Evolutionary conservation across 2,797 vertebrate genomes (phyloP), one percentile per base, ranked within the genome.

Genomic region (Eptatretus atami): DNA sequence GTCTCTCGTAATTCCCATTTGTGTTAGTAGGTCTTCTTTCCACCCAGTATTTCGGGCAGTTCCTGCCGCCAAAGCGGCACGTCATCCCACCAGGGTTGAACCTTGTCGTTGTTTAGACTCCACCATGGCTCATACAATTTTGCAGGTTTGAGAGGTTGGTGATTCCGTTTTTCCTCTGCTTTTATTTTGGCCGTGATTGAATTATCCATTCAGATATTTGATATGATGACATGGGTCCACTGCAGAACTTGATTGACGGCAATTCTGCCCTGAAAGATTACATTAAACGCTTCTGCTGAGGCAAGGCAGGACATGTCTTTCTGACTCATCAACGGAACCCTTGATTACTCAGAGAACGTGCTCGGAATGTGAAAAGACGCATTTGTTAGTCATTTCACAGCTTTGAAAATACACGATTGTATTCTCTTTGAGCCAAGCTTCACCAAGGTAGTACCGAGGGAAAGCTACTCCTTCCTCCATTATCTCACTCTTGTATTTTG

Each of bases 11-110:
- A 11, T 54, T 52, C 61, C 69, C 65, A 67, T 6, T 71, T 69
- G 67, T 25, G 71, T 68, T 67, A n/a, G 1, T 64, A 98, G 92
- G 84, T 98, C 74, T 87, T 87, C 86, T 63, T 92, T 96, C 53
- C 85, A 92, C 68, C 72, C 79, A 5, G 82, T 82, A 25, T 95
- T 98, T 65, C 80, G 84, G 66, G 80, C 84, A 66, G 74, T 70
- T 53, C 67, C 81, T 9, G 67, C 82, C 65, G 74, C 78, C 69
- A 98, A 96, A 75, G 80, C 78, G 65, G 78, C 76, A 19, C 75
- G n/a, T 95, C 66, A 73, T 93, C 65, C 78, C 77, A 65, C 76
- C 1, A 71, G 96, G 65, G 86, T 93, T 93, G 53, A 78, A n/a
- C n/a, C 82, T 69, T 88, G 82, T 71, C 73, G 69, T 53, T 75